Base-by-base conservation (phyloP, 2,113 vertebrate genomes). In the Ochotona curzoniae region DNA sequence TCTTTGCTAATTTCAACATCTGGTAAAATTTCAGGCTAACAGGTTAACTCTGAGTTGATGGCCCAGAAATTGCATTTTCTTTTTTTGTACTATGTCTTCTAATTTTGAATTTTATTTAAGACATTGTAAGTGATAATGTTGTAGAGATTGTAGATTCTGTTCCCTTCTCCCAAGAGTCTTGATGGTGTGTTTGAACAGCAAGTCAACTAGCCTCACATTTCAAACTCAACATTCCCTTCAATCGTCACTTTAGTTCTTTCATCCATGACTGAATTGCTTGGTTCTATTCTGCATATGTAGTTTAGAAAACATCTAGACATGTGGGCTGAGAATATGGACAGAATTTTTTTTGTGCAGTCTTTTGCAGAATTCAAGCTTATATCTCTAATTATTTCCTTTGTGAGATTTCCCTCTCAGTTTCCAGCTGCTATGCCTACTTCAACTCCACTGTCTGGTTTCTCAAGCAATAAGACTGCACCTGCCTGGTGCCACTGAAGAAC, bases 61-160 rank as follows among this genome's bases (percentile, higher is more conserved):
- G 15, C 4, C 30, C 69, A 7, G 76, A 32, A 93, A 21, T 60
- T 75, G 25, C 21, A 57, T 35, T 93, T 76, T 69, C 49, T 63
- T 91, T 75, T 84, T 76, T 86, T 71, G 9, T 26, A 44, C 49
- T 44, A 17, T 88, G 51, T 87, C 76, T 94, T 89, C 64, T 85
- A 73, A 94, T 83, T 93, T 93, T 38, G 26, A 23, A 71, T 91
- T 95, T 92, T 82, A 82, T 79, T 83, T 35, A 95, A 66, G 71
- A 64, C 71, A 92, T 78, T 87, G 23, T 92, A 82, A 78, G 32
- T 30, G 57, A 89, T 89, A 44, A 60, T 76, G 54, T 30, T 76
- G 21, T 76, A 73, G 20, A 87, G 20, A 87, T 21, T 81, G 67
- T 91, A 85, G 90, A 60, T 86, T 91, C 71, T 89, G 60, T 89